These are phyloP conservation scores for Harpalus rufipes DNA, from an alignment of 2,888 invertebrate species.

Conservation along the genomic window DNA sequence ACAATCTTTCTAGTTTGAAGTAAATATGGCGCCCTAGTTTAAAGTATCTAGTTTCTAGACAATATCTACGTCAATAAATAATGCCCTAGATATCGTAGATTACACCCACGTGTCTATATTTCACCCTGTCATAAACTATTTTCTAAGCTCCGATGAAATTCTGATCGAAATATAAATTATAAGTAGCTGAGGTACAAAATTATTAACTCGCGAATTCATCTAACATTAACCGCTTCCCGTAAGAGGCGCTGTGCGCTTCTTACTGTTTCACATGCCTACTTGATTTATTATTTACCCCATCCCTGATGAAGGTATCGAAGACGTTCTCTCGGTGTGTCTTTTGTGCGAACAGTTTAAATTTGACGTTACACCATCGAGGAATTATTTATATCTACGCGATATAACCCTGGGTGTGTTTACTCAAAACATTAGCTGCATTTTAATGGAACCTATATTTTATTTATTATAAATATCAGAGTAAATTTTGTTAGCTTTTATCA, in stretches of 20 bases:
- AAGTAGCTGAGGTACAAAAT: constrained; percentile 19
- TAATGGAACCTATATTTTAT: constrained; percentile 20
- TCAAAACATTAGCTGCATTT: neutral
- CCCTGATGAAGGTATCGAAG: too few relatives aligned
- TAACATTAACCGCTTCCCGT: constrained; percentile 17
- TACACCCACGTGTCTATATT: constrained; percentile 8
- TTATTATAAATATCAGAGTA: constrained; percentile 18
- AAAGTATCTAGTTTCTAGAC: neutral
- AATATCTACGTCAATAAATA: neutral
- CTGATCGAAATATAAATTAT: constrained; percentile 41
- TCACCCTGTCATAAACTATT: constrained; percentile 42
- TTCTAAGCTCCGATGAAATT: constrained; percentile 26
- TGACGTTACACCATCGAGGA: neutral
- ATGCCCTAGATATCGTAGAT: constrained; percentile 10
- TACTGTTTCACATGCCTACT: neutral
- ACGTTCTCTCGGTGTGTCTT: neutral
- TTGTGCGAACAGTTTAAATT: neutral
- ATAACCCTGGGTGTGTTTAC: neutral
- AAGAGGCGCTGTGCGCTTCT: constrained; percentile 10
- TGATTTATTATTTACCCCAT: neutral
- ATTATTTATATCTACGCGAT: neutral
- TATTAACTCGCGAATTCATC: constrained; percentile 49
- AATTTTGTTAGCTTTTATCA: constrained; percentile 1
- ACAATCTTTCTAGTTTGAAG: neutral
- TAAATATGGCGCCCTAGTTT: neutral